These are phyloP conservation scores for Chrysopa pallens DNA, from an alignment of 1,140 invertebrate species.

Conservation along the genomic window DNA sequence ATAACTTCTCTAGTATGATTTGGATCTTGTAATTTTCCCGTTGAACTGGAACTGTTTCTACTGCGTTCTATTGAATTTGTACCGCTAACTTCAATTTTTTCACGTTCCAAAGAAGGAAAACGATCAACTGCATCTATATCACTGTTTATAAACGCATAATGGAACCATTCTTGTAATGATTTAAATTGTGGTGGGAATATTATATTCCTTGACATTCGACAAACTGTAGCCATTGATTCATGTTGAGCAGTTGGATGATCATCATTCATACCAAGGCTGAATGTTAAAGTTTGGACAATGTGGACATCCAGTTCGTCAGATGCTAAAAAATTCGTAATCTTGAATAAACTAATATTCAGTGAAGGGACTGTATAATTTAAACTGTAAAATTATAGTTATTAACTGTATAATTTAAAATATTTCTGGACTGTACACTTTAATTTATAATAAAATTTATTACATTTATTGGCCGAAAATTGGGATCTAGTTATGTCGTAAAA, in stretches of 20 bases:
- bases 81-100: conserved; percentile 31
- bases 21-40: conserved; percentile 52
- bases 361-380: too few species aligned
- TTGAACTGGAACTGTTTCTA: conserved; percentile 18
- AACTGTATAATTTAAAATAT: too few species aligned
- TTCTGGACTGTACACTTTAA: too few species aligned
- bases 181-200: conserved; percentile 91
- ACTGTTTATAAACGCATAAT: conserved; percentile 84
- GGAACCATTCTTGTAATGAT: conserved; percentile 88
- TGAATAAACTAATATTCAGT: too few species aligned
- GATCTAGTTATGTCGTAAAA: too few species aligned
- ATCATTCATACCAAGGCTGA: conserved; percentile 58
- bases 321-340: conserved; percentile 10
- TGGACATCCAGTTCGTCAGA: conserved; percentile 35
- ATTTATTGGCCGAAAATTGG: too few species aligned
- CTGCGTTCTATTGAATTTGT: conserved; percentile 30
- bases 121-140: conserved; percentile 85
- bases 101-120: conserved; percentile 70
- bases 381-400: too few species aligned
- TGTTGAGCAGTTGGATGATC: conserved; percentile 48
- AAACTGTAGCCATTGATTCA: conserved; percentile 82
- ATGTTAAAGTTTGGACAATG: conserved; percentile 75
- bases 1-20: conserved; percentile 88
- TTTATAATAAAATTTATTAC: too few species aligned
- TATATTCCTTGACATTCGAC: conserved; percentile 74